These are phyloP conservation scores for Eupithecia subfuscata DNA, from an alignment of 2,888 invertebrate species.

Conservation along the genomic window DNA sequence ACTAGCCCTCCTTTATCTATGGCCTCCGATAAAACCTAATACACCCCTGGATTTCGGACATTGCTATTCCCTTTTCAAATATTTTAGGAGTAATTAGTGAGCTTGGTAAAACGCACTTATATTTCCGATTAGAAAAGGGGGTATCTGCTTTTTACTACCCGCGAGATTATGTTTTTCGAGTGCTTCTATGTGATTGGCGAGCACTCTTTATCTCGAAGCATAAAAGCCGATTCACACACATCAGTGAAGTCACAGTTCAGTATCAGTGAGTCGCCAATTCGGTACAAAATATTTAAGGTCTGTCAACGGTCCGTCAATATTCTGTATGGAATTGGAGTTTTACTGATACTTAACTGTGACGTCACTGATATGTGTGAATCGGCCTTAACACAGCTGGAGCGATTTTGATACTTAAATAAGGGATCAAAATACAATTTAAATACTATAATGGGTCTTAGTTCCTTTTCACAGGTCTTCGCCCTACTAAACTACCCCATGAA, in stretches of 20 bases:
- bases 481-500: no score
- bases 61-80: slow-evolving; percentile 34
- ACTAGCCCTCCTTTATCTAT: slow-evolving; percentile 59
- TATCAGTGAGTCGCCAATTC: no score
- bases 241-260: no score
- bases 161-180: neutral
- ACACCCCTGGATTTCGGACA: slow-evolving; percentile 45
- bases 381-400: neutral
- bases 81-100: slow-evolving; percentile 54
- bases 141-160: slow-evolving; percentile 1
- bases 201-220: neutral
- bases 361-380: no score
- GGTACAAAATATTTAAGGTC: no score
- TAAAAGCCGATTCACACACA: no score
- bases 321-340: no score
- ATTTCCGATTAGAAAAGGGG: slow-evolving; percentile 43
- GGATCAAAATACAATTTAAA: no score
- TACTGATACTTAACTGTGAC: no score
- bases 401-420: neutral
- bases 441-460: no score
- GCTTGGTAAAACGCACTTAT: slow-evolving; percentile 66
- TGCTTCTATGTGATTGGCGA: neutral
- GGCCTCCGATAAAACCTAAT: slow-evolving; percentile 58
- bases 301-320: no score
- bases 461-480: no score